Base-by-base conservation (phyloP, 2,113 vertebrate species). In the Gallinago media region DNA sequence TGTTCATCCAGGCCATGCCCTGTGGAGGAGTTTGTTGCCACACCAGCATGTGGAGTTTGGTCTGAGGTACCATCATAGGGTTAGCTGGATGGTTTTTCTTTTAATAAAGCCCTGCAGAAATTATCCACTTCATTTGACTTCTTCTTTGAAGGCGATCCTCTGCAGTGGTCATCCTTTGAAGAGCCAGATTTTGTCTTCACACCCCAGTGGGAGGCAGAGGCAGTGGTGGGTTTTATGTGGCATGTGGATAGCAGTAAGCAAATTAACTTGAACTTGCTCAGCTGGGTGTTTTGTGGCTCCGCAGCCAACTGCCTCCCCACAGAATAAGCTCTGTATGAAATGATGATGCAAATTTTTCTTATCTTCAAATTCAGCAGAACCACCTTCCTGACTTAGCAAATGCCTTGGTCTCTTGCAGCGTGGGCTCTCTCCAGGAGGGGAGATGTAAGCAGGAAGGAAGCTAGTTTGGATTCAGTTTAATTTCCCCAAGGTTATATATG, bases 321-420 rank as follows among this genome's bases (percentile, higher is more conserved):
- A 85, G 85, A 90, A 84, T 68, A 68, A 77, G 16, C 61, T 80
- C 47, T 88, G 34, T 63, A 29, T 76, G 58, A 88, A 93, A 75
- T n/a, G 16, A 59, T 77, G 55, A 68, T 47, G 65, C 22, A 34
- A 46, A 62, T 90, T 74, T 70, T 93, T 88, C 80, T 84, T 61
- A 81, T 67, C 25, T 85, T 89, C 78, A 76, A 62, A 86, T 83
- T 94, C 94, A 91, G 82, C 88, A 92, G 84, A 95, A 65, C 56
- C n/a, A 54, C 36, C 54, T 68, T 87, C 81, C 84, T 89, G 78
- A 87, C 8, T 49, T 87, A 91, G 62, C 36, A 67, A 93, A 62
- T 19, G 22, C 56, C 34, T 52, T 68, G 62, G 34, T 15, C 10
- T 76, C 77, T 94, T 85, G 77, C 81, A 88, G 31, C 21, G 73